Evolutionary conservation across 2,888 invertebrate species (phyloP).

Genomic region (Heliconius erato): DNA sequence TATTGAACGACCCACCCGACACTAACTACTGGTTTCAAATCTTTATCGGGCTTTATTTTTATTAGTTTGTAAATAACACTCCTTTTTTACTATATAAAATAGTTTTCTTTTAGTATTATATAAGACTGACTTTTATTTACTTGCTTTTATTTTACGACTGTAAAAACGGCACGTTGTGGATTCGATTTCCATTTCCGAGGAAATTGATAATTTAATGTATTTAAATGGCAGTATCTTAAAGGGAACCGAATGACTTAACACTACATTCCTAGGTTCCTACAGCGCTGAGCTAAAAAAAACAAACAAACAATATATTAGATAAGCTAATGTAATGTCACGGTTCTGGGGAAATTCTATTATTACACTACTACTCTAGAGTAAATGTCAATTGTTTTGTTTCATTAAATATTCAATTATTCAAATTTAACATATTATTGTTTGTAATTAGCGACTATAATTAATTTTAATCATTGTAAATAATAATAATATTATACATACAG

Average conservation of each 20-base stretch:
- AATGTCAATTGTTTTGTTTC: neutral
- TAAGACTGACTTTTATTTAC: neutral
- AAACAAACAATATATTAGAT: neutral
- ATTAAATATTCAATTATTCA: neutral
- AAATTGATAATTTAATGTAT: too few species aligned
- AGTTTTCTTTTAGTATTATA: neutral
- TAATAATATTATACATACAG: too few species aligned
- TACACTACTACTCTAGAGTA: neutral
- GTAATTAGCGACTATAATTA: neutral
- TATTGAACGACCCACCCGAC: conserved; percentile 74
- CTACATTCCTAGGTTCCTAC: too few species aligned
- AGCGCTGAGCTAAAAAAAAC: too few species aligned
- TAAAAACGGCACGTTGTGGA: too few species aligned
- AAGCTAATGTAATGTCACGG: neutral
- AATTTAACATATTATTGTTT: neutral
- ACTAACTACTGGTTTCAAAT: conserved; percentile 71
- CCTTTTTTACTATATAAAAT: neutral
- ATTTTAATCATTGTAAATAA: neutral
- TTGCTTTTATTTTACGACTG: too few species aligned
- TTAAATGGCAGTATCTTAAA: too few species aligned
- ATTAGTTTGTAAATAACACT: conserved; percentile 71
- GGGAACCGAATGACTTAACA: too few species aligned
- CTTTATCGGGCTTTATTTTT: conserved; percentile 68
- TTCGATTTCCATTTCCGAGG: too few species aligned
- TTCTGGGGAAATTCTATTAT: neutral